phyloP scores from a whole-genome alignment of 1,140 invertebrate species.

The Drosophila albomicans region DNA sequence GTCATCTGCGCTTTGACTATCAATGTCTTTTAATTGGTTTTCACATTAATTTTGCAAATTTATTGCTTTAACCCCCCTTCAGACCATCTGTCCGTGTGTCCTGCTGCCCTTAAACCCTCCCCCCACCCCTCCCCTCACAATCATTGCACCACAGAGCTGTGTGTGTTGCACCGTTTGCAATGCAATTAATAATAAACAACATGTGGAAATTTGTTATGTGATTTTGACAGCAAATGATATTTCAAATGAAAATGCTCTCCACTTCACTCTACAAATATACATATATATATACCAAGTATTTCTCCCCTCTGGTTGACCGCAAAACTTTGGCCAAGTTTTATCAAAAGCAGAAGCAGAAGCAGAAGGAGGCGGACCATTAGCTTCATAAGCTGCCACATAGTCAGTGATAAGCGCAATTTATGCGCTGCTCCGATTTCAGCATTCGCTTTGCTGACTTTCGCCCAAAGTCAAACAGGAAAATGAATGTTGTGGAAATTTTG shows the following conservation, averaged over 20 bases:
- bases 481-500: not conserved
- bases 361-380: constrained; percentile 43
- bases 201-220: constrained; percentile 56
- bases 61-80: constrained; percentile 50
- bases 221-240: constrained; percentile 41
- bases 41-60: constrained; percentile 82
- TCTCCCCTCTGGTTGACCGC: constrained; percentile 13
- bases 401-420: constrained; percentile 58
- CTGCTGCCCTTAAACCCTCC: not conserved
- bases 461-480: constrained; percentile 26
- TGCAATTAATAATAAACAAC: constrained; percentile 79
- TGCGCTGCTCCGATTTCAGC: constrained; percentile 45
- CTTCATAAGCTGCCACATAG: constrained; percentile 42
- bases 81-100: constrained; percentile 9
- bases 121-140: not conserved
- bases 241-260: constrained; percentile 18
- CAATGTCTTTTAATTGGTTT: constrained; percentile 81
- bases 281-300: too few species aligned
- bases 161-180: not conserved
- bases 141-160: too few species aligned
- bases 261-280: not conserved
- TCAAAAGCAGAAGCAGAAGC: not conserved
- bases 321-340: constrained; percentile 10
- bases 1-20: constrained; percentile 37
- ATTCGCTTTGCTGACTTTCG: constrained; percentile 4